Evolutionary conservation across 2,113 vertebrate genomes (phyloP).

Genomic region (Echinops telfairi): DNA sequence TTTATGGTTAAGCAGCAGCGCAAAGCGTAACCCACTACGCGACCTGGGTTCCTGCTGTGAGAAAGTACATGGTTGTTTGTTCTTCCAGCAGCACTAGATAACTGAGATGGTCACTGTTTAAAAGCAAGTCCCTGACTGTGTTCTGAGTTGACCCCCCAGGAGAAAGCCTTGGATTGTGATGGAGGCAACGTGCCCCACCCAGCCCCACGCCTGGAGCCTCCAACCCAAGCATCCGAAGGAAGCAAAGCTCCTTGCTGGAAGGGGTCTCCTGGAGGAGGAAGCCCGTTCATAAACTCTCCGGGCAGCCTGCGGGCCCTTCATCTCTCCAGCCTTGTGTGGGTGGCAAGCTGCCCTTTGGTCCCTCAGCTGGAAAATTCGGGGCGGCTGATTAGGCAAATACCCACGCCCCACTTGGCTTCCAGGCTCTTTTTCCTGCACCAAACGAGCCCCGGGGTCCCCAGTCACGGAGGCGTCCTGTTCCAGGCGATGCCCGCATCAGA

Average conservation of each 20-base stretch:
- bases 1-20: too few species aligned
- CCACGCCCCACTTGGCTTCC: not conserved
- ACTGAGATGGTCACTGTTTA: not conserved
- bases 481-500: not conserved
- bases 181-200: not conserved
- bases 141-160: accelerated
- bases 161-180: not conserved
- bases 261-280: constrained; percentile 62
- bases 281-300: constrained; percentile 47
- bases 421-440: not conserved
- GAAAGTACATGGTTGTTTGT: not conserved
- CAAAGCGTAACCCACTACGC: too few species aligned
- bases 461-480: not conserved
- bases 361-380: constrained; percentile 58
- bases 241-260: constrained; percentile 52
- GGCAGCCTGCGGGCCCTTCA: constrained; percentile 53
- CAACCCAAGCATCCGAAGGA: constrained; percentile 25
- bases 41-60: not conserved
- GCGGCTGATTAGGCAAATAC: not conserved
- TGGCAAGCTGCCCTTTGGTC: constrained; percentile 61
- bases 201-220: not conserved
- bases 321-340: constrained; percentile 48
- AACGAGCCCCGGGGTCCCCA: not conserved
- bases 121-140: not conserved
- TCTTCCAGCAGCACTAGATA: not conserved